Evolutionary conservation across 1,140 invertebrate species (phyloP), one percentile per base, ranked within the genome.

Genomic region (Lordiphosa mommai): DNA sequence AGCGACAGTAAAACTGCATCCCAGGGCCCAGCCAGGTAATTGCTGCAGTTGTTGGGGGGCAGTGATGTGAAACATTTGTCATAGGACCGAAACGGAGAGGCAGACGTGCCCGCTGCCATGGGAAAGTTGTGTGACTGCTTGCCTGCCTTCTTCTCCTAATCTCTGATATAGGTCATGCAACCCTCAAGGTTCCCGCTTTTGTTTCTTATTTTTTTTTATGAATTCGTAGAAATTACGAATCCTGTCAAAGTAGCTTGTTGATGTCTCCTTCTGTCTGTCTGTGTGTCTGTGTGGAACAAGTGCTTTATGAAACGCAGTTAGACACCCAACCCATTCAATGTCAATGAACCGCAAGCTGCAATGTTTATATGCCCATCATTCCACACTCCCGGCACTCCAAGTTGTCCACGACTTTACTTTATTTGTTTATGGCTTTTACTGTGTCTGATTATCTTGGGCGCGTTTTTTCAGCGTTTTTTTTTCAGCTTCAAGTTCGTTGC

Each of bases 111-210:
- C 68, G 68, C 37, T 79, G 73, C 77, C 76, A 57, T 80, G 76
- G 76, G 76, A 80, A 80, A 80, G 71, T 76, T 72, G 61, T 57
- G 23, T 44, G 51, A 53, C 23, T 27, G 48, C 34, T 29, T 43
- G 20, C 20, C 40, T 9, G 52, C 40, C 53, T 56, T 58, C 56
- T 72, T 44, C 53, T 56, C 63, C 56, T 72, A 84, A 82, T 63
- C 76, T 82, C 57, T 82, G 76, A 82, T 82, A 82, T 82, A 84
- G 76, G 76, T 82, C 76, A 82, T 82, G 77, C 76, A 82, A 82
- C 76, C 76, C 77, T 82, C 71, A 82, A 82, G 77, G 76, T 82
- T 82, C 40, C 61, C 52, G 82, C 76, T 80, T 34, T 38, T 34
- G 64, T 27, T 58, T 66, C 57, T 57, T 66, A 55, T 71, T 60